A percentile compares a stretch with the other conserved stretches of the same genome.
phyloP scores from a whole-genome alignment of 2,113 vertebrate species.

The Emydura subglobosa region DNA sequence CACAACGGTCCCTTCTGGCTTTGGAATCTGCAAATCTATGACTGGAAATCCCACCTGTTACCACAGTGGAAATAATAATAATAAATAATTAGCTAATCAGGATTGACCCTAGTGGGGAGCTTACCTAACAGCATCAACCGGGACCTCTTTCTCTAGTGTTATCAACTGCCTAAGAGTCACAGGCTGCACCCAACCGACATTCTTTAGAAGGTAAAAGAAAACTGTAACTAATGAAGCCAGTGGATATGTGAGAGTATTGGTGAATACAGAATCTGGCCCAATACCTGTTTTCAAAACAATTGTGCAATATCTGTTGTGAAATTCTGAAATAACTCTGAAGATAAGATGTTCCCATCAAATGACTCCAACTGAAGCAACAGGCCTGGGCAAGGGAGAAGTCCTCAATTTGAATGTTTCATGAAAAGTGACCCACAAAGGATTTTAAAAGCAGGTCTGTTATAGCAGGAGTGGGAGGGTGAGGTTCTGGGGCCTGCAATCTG shows the following conservation, averaged over 20 bases:
- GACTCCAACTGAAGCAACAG: constrained; percentile 9
- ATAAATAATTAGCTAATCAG: not conserved
- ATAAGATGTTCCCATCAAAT: not conserved
- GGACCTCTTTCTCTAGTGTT: not conserved
- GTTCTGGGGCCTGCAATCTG: too few species aligned
- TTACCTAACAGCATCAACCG: not conserved
- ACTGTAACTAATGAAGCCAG: rapidly evolving
- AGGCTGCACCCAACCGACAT: not conserved
- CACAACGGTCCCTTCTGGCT: not conserved
- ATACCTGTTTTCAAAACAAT: not conserved
- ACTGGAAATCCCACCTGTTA: not conserved
- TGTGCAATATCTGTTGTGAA: not conserved
- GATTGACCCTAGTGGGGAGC: not conserved
- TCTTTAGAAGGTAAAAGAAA: not conserved
- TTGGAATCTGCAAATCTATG: not conserved
- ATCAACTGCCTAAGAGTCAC: not conserved
- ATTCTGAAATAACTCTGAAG: not conserved
- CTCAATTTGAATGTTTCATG: not conserved
- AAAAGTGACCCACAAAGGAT: not conserved
- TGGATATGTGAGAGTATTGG: not conserved
- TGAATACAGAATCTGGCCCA: not conserved
- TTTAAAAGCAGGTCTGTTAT: constrained; percentile 7
- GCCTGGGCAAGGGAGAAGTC: not conserved
- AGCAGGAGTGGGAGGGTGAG: not conserved
- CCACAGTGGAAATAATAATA: not conserved